Evolutionary conservation across 2,113 vertebrate species (phyloP).

Genomic region (Stomatorhinus ivindoensis): DNA sequence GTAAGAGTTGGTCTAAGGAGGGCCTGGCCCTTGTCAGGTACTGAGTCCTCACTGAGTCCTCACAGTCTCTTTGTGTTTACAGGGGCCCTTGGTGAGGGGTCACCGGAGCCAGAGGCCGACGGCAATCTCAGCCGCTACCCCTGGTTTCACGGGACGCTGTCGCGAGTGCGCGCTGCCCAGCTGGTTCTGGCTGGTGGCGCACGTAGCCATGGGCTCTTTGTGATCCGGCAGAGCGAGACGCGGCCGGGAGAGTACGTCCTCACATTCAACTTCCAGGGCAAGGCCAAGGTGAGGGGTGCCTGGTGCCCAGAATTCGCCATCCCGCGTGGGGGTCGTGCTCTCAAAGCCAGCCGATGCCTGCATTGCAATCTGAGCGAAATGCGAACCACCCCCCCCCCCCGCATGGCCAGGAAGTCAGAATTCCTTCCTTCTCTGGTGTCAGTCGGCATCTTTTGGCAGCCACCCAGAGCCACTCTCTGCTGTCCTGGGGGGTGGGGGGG

Average conservation of each 20-base stretch:
- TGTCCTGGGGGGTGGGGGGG: not conserved
- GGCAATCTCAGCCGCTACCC: slow-evolving; percentile 74
- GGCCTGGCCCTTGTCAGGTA: not conserved
- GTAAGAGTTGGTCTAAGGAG: not conserved
- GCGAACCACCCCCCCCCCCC: slow-evolving; percentile 13
- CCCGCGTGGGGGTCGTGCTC: not conserved
- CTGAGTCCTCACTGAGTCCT: not conserved
- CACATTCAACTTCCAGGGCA: slow-evolving; percentile 98
- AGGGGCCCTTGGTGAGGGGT: slow-evolving; percentile 53
- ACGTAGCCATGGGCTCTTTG: slow-evolving; percentile 86
- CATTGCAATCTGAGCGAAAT: slow-evolving; percentile 14
- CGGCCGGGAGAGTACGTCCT: slow-evolving; percentile 91
- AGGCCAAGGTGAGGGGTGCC: slow-evolving; percentile 77
- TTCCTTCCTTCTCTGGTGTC: slow-evolving; percentile 45
- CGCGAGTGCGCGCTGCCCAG: slow-evolving; percentile 85
- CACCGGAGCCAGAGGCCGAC: slow-evolving; percentile 46
- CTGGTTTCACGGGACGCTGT: slow-evolving; percentile 94
- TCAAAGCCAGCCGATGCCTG: not conserved
- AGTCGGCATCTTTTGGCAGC: slow-evolving; percentile 29
- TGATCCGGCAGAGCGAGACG: slow-evolving; percentile 93
- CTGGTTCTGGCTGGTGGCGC: slow-evolving; percentile 81
- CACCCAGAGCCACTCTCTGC: not conserved
- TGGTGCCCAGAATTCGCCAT: not conserved
- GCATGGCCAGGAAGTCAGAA: slow-evolving; percentile 24
- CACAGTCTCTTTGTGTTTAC: not conserved